Base-by-base conservation (phyloP, 1,140 invertebrate species). In the Pantala flavescens region DNA sequence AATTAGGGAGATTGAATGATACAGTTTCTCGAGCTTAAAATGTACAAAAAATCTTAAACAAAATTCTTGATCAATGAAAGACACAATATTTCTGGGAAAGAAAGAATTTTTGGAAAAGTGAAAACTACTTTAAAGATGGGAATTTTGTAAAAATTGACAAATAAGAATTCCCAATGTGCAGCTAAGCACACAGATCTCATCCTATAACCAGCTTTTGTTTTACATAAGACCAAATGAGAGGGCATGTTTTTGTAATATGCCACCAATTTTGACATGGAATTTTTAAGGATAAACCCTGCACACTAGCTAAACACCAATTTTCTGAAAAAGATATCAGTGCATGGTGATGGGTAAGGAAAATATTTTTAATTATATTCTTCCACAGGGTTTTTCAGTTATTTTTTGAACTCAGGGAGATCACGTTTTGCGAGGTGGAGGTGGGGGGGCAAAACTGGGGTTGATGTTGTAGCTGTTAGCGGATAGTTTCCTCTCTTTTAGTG, bases 401-500 rank as follows among this genome's bases (percentile, higher is more conserved):
- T 36, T 36, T 36, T 36, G 2, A 9, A 36, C 9, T 36, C 12
- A 7, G 49, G 49, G n/a, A 19, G 16, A 63, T 78, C 73, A 78
- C 71, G 74, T 74, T 76, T 80, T 80, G 23, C 79, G 74, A 11
- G 80, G 79, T 19, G 80, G 79, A 24, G 81, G 81, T 10, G 80
- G 80, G 23, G 78, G 76, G 14, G 79, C 79, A 71, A 80, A 79
- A 23, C 75, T 76, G 11, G 81, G 80, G n/a, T 78, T 79, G 42
- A 80, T 81, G 75, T 79, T 81, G 74, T 80, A 79, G 71, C 73
- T 77, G 36, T 77, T 77, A 11, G 74, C 70, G 0, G 78, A 77
- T 14, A 78, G 55, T 71, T 81, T 79, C 43, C 81, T 79, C 72
- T 83, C 81, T 76, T 82, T 82, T 23, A 82, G 72, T 43, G 82